Evolutionary conservation across 1,140 invertebrate genomes (phyloP).

Genomic region (Megalopta genalis): DNA sequence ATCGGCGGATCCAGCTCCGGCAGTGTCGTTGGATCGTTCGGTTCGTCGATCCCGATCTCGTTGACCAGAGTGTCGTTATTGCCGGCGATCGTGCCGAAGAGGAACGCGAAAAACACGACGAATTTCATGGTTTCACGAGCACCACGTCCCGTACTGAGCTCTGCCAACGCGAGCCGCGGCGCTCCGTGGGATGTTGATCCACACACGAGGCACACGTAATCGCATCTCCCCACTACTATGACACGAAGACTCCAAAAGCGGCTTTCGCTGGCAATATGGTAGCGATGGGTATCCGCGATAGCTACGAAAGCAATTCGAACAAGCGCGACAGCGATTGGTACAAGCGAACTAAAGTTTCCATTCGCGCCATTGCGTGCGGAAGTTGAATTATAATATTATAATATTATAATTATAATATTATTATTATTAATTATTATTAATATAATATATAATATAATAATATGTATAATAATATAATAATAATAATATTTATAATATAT

Average conservation of each 20-base stretch:
- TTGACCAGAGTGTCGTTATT: constrained; percentile 27
- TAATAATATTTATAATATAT: no score
- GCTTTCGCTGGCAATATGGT: neutral
- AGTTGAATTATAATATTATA: no score
- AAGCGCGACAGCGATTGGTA: neutral
- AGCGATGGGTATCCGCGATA: neutral
- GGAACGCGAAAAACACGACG: constrained; percentile 2
- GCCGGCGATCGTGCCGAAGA: constrained; percentile 11
- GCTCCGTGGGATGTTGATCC: constrained; percentile 13
- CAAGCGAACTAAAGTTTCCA: no score
- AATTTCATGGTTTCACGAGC: neutral
- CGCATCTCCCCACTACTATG: neutral
- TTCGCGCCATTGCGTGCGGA: no score
- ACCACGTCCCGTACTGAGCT: constrained; percentile 22
- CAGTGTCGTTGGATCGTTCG: neutral
- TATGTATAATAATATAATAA: no score
- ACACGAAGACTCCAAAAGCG: neutral
- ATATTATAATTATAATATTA: no score
- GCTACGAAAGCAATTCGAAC: neutral
- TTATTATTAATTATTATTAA: no score
- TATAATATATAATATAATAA: no score
- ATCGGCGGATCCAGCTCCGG: neutral
- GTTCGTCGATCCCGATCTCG: constrained; percentile 5
- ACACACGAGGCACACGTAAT: constrained; percentile 14
- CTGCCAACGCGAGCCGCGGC: constrained; percentile 1